Conservation (phyloP, 2,113 vertebrate genomes). For the Platichthys stellatus region DNA sequence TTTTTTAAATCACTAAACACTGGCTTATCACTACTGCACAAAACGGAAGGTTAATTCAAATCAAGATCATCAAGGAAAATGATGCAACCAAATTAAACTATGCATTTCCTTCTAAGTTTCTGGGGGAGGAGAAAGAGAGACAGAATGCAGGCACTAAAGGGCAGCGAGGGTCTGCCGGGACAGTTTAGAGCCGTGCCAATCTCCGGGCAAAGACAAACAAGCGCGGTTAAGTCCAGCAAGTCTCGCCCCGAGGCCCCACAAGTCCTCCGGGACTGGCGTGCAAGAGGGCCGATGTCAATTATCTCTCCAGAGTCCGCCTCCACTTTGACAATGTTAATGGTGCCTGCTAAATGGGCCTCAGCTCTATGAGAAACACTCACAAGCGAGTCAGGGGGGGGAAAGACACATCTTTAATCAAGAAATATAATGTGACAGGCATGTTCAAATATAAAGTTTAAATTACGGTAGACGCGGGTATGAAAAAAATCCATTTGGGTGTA, state of each 20-base stretch:
- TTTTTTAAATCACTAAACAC: not conserved
- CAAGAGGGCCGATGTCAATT: slow-evolving; percentile 79
- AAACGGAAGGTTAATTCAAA: slow-evolving; percentile 8
- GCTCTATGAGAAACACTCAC: slow-evolving; percentile 14
- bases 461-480: not conserved
- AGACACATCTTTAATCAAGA: not conserved
- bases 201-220: slow-evolving; percentile 63
- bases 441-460: not conserved
- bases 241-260: slow-evolving; percentile 55
- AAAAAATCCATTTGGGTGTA: not conserved
- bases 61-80: slow-evolving; percentile 6
- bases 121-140: not conserved
- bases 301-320: slow-evolving; percentile 62
- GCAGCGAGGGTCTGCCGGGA: slow-evolving; percentile 47
- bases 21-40: not conserved
- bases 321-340: slow-evolving; percentile 50
- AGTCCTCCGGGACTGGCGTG: slow-evolving; percentile 82
- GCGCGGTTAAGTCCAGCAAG: slow-evolving; percentile 56
- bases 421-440: not conserved
- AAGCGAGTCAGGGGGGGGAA: not conserved
- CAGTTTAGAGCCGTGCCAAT: slow-evolving; percentile 70
- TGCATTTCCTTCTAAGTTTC: not conserved
- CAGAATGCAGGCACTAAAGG: not conserved
- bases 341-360: slow-evolving; percentile 47
- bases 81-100: slow-evolving; percentile 3